phyloP scores from a whole-genome alignment of 2,888 invertebrate species.

The Elaeidobius kamerunicus region DNA sequence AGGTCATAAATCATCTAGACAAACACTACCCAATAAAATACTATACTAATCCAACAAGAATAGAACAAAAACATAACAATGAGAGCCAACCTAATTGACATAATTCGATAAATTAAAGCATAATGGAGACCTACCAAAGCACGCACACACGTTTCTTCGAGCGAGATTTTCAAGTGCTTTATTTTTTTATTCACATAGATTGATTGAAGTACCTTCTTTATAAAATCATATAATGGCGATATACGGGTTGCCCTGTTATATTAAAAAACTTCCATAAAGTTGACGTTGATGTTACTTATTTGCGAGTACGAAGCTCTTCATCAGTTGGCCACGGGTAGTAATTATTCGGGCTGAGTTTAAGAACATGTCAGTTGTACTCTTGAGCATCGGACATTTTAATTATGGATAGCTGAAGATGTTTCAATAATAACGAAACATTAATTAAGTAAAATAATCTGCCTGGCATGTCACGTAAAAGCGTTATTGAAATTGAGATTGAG shows the following conservation, averaged over 20 bases:
- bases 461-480: too few species aligned
- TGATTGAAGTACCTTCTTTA: conserved; percentile 29
- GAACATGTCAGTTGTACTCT: conserved; percentile 3
- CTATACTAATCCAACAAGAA: conserved; percentile 16
- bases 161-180: conserved; percentile 22
- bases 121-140: conserved; percentile 24
- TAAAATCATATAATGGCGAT: conserved; percentile 20
- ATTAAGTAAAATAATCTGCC: too few species aligned
- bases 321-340: conserved; percentile 6
- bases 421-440: too few species aligned
- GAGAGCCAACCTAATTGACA: conserved; percentile 25
- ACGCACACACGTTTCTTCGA: conserved; percentile 24
- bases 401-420: not conserved
- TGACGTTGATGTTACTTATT: conserved; percentile 10
- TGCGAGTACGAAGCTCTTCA: conserved; percentile 12
- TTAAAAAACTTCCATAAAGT: conserved; percentile 11
- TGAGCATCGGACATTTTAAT: not conserved
- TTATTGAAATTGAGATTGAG: too few species aligned
- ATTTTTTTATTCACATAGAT: conserved; percentile 26
- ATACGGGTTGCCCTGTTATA: conserved; percentile 24
- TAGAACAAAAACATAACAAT: conserved; percentile 27
- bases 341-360: conserved; percentile 10
- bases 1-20: conserved; percentile 14
- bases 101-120: conserved; percentile 29
- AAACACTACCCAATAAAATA: not conserved